Evolutionary conservation across 2,888 invertebrate species (phyloP), one percentile per base, ranked within the genome.

Genomic region (Phymatocera aterrima): DNA sequence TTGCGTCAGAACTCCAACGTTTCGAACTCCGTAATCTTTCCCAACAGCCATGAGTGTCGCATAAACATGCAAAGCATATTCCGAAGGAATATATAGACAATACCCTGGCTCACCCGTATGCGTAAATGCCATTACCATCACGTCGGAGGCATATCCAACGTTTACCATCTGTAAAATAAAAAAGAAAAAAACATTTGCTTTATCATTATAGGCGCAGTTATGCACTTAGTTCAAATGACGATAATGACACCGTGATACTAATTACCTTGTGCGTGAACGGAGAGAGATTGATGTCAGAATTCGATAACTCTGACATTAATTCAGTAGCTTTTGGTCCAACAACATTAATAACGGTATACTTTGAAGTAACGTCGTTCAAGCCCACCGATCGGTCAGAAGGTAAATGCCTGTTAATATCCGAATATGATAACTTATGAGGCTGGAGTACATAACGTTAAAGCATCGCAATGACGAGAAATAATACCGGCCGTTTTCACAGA

Each of bases 51-150:
- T 94, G 77, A 96, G 88, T 80, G 92, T 92, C 83, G 94, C 94
- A 85, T 96, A 95, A 6, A 95, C 94, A 86, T 95, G 95, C 12
- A 95, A 91, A 1, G 95, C 95, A 86, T 95, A 95, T 91, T 95
- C 95, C 0, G 94, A 94, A 4, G 95, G 95, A 79, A 95, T 93
- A 86, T 94, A 94, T 1, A 95, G 90, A 80, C 94, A 94, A 88
- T 94, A 95, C 12, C 95, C 95, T 79, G 94, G 93, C 88, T 95
- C 95, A 10, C 95, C 95, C 37, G 94, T 94, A 85, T 95, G 94
- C 0, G 95, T 95, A 84, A 95, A 93, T 37, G 94, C 92, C 93
- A 95, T 94, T 57, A 94, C 93, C 92, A 94, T 93, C 12, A 95
- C 94, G 84, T 94, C 94, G 51, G 94, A 94, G 15, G 94, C 94